These are phyloP conservation scores for Chamaetylas fuelleborni DNA, from an alignment of 2,113 vertebrate genomes.

Conservation along the genomic window DNA sequence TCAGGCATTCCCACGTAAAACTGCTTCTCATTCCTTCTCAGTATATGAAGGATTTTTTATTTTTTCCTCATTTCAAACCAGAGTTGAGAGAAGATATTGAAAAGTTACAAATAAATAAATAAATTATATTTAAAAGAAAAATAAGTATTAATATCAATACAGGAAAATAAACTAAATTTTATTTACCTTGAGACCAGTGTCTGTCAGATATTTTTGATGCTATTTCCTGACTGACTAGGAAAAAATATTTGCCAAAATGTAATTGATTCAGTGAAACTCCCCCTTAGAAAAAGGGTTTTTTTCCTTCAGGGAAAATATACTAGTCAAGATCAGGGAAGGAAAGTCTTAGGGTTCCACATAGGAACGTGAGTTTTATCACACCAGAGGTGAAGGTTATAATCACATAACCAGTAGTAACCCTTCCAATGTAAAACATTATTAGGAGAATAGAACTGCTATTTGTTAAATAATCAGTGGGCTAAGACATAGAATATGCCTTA, in stretches of 20 bases:
- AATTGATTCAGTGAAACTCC: background rate
- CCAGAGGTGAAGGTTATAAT: background rate
- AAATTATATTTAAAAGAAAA: background rate
- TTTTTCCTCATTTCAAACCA: background rate
- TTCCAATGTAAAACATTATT: background rate
- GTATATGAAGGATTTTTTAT: background rate
- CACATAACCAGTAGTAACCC: background rate
- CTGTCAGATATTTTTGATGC: background rate
- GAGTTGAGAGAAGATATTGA: background rate
- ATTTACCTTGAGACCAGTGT: background rate
- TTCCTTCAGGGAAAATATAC: background rate
- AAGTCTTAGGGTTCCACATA: background rate
- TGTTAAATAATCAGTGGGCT: background rate
- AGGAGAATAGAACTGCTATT: background rate
- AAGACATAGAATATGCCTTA: background rate
- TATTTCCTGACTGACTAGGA: background rate
- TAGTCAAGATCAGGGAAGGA: background rate
- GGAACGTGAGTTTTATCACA: background rate
- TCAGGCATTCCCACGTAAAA: background rate
- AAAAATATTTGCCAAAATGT: background rate
- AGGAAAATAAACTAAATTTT: background rate
- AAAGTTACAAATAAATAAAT: background rate
- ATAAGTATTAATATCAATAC: background rate
- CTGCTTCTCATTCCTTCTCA: background rate
- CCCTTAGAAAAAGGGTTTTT: rapidly evolving